Evolutionary conservation across 2,113 vertebrate species (phyloP).

Genomic region (Prinia subflava): DNA sequence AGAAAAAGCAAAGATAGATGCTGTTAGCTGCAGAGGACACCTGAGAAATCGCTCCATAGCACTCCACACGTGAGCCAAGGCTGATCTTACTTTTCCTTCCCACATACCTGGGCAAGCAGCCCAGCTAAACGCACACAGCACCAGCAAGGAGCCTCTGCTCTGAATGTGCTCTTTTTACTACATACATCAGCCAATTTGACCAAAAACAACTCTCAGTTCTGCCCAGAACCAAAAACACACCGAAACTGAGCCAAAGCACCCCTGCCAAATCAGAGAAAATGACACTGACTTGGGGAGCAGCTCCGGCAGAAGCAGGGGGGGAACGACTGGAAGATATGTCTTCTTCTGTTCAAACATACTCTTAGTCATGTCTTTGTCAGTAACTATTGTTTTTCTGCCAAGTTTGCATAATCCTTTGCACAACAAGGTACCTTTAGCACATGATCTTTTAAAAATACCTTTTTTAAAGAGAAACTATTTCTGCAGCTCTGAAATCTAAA

Average conservation of each 20-base stretch:
- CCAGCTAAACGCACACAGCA: not conserved
- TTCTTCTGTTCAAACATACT: not conserved
- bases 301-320: not conserved
- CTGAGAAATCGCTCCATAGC: not conserved
- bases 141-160: not conserved
- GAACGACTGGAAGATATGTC: not conserved
- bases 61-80: not conserved
- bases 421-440: not conserved
- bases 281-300: not conserved
- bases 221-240: not conserved
- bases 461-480: not conserved
- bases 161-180: not conserved
- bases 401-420: not conserved
- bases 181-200: not conserved
- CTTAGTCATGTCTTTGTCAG: not conserved
- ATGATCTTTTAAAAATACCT: not conserved
- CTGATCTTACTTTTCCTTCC: not conserved
- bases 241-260: not conserved
- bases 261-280: not conserved
- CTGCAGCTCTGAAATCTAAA: not conserved
- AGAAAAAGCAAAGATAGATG: not conserved
- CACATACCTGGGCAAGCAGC: not conserved
- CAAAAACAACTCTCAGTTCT: not conserved
- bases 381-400: not conserved
- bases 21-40: not conserved